A percentile compares a stretch with the other conserved stretches of the same genome.
phyloP scores from a whole-genome alignment of 2,888 invertebrate genomes.

The Stegophylla sp. region DNA sequence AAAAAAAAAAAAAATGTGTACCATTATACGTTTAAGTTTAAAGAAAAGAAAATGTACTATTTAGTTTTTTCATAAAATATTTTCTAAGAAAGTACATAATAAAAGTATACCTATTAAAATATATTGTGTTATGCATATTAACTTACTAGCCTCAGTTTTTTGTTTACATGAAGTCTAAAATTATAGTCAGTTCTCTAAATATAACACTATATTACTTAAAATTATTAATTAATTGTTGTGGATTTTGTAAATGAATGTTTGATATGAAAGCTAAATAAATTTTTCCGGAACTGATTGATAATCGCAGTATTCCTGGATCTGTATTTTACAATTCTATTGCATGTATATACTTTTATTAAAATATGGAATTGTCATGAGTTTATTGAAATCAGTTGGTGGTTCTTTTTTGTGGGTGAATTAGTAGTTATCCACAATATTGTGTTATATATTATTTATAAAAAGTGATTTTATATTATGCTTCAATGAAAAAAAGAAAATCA shows the following conservation, averaged over 20 bases:
- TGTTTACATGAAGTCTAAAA: neutral
- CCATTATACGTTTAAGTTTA: too few relatives aligned
- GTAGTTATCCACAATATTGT: neutral
- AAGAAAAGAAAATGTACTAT: too few relatives aligned
- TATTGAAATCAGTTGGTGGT: neutral
- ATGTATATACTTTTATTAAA: constrained; percentile 25
- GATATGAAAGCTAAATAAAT: neutral
- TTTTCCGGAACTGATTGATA: neutral
- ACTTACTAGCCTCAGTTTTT: too few relatives aligned
- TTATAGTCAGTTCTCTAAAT: too few relatives aligned
- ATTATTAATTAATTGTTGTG: too few relatives aligned
- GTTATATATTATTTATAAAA: neutral
- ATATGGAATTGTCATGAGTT: constrained; percentile 23
- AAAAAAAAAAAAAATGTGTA: too few relatives aligned
- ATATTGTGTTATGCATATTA: too few relatives aligned
- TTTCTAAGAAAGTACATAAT: too few relatives aligned
- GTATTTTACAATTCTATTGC: constrained; percentile 37
- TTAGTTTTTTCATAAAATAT: too few relatives aligned
- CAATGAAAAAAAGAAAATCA: neutral
- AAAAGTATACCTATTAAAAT: too few relatives aligned
- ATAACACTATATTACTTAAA: too few relatives aligned
- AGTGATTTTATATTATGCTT: neutral
- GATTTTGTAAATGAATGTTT: neutral
- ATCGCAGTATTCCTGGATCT: constrained; percentile 27
- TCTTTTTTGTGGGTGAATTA: constrained; percentile 7